Evolutionary conservation across 2,797 vertebrate species (phyloP), one percentile per base, ranked within the genome.

Genomic region (Phoeniculus purpureus): DNA sequence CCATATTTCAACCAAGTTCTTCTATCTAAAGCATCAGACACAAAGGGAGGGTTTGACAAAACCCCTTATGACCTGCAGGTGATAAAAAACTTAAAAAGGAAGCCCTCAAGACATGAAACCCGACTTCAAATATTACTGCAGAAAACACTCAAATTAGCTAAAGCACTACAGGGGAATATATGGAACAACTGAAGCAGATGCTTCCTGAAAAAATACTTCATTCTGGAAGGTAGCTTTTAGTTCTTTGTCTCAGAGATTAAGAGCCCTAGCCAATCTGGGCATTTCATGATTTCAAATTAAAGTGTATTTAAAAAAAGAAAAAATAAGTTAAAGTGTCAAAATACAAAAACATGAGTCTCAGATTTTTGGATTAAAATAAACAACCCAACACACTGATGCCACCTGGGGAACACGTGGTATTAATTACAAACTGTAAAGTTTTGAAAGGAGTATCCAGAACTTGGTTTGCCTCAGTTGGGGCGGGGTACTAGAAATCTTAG

Each of bases 331-430:
- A 61, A 10, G 31, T 12, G 43, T 40, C 5, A 73, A 56, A 87
- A 71, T 20, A 16, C 7, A 56, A 83, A 86, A 40, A 10, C 7
- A 2, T 29, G 6, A 72, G 31, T 60, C 47, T 19, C 7, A 48
- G 16, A 27, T 9, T 43, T 77, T 66, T 79, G n/a, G 19, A 25
- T 43, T 2, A 40, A 76, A 64, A 89, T 43, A 43, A 43, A 43
- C 25, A 2, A 0, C 0, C 3, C 21, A 34, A 20, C 21, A 65
- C 1, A 12, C 37, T 67, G 55, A n/a, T 59, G 10, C 6, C 26
- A 43, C 31, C 68, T 74, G 34, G 4, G 29, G 7, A 64, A 51
- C 12, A 65, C 4, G 18, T 12, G 54, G 7, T 21, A 37, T 15
- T 32, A 58, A 34, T 55, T 84, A 32, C 20, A 54, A 45, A 6